These are phyloP conservation scores for Camponotus fellah DNA, from an alignment of 2,888 invertebrate species.

Conservation along the genomic window DNA sequence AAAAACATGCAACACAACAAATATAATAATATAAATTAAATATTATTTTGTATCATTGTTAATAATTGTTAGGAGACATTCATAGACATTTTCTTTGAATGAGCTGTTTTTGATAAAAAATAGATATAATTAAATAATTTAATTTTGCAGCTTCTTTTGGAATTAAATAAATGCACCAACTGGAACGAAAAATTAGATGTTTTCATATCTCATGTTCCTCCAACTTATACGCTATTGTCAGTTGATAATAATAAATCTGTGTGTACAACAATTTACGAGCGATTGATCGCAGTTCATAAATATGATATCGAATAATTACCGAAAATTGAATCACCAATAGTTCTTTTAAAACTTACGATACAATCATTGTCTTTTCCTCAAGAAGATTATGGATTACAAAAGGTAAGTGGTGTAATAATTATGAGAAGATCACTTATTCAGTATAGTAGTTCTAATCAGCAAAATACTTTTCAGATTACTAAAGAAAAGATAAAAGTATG, in stretches of 20 bases:
- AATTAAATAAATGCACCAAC: background rate
- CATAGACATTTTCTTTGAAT: background rate
- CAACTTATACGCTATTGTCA: background rate
- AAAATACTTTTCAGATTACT: background rate
- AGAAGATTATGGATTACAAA: slow-evolving; percentile 14
- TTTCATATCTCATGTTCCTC: background rate
- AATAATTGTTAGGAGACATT: background rate
- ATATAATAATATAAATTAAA: too few species aligned
- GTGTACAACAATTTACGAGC: slow-evolving; percentile 75
- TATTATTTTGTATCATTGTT: too few species aligned
- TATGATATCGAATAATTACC: slow-evolving; percentile 2
- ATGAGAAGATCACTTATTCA: background rate
- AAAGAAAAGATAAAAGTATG: background rate
- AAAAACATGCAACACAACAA: too few species aligned
- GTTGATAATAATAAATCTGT: background rate
- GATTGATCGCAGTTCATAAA: background rate
- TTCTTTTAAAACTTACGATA: background rate
- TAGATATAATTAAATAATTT: background rate
- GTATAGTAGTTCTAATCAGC: background rate
- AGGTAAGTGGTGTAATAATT: background rate
- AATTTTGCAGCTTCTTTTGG: background rate
- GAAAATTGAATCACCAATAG: background rate
- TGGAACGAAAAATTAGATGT: slow-evolving; percentile 19
- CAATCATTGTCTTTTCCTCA: background rate
- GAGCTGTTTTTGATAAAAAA: background rate